Evolutionary conservation across 2,113 vertebrate species (phyloP), one percentile per base, ranked within the genome.

Genomic region (Dermatemys mawii): DNA sequence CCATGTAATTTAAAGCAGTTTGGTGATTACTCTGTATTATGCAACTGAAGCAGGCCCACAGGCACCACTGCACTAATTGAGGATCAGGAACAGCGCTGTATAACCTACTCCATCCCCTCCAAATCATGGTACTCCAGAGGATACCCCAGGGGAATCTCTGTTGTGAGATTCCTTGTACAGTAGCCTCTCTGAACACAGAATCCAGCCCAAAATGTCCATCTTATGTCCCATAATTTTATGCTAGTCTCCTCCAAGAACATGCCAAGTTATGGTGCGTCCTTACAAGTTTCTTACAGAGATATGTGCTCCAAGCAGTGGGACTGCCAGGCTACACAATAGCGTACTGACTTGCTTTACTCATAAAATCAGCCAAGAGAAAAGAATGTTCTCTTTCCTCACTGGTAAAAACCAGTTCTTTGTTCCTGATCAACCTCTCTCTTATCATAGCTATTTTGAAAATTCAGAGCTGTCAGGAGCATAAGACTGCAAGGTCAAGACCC

Each of bases 261-360:
- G 48, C 76, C 27, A 44, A 2, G 35, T 32, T 57, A 54, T 81
- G 17, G 0, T 87, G 49, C 73, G 41, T 17, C 53, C 11, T 1
- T 53, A 3, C 4, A 6, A 9, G 26, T 55, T 41, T 85, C 79
- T 51, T 35, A 2, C 6, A 60, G 5, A n/a, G 5, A 44, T 3
- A 0, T 7, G 10, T 86, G n/a, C 76, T 78, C 6, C 32, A 0
- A 0, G 0, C 24, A 81, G 51, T 41, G 79, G 51, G 79, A 81
- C 22, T 53, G 38, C 35, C 50, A 24, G 22, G 11, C 50, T 85
- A 1, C 1, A 0, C 8, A 8, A 3, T 48, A 57, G 55, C 17
- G 85, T 94, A 80, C 44, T 86, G 26, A 75, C 21, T 21, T 27
- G 76, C 29, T 73, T 85, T 83, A n/a, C 82, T 81, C 88, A 17